phyloP scores from a whole-genome alignment of 2,888 invertebrate species.

The Tinea semifulvella region DNA sequence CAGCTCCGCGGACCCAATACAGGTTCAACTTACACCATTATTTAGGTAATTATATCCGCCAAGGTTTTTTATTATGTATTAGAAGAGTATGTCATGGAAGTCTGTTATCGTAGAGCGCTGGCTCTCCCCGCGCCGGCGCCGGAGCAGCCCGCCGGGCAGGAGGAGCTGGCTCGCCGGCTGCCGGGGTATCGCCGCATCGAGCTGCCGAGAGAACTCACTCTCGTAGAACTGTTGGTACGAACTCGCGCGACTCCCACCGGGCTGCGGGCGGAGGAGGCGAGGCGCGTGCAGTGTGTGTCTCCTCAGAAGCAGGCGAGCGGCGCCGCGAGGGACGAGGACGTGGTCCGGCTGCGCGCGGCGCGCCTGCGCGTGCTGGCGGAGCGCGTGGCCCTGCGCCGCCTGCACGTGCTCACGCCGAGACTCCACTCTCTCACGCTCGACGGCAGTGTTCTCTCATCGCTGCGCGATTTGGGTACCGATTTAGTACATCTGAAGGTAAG shows the following conservation, averaged over 20 bases:
- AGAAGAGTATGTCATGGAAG: neutral
- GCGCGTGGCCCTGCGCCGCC: constrained; percentile 69
- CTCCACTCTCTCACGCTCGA: constrained; percentile 70
- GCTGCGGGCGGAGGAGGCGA: too few species aligned
- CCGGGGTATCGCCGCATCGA: constrained; percentile 66
- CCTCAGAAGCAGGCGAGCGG: constrained; percentile 57
- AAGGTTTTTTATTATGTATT: neutral
- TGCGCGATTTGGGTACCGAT: constrained; percentile 75
- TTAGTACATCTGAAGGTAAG: constrained; percentile 64
- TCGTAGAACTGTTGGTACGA: constrained; percentile 67
- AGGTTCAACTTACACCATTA: constrained; percentile 41
- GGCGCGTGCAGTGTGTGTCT: too few species aligned
- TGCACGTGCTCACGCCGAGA: constrained; percentile 69
- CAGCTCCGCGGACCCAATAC: constrained; percentile 50
- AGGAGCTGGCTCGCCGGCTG: constrained; percentile 52
- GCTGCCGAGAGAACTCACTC: constrained; percentile 63
- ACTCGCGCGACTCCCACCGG: too few species aligned
- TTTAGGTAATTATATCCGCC: constrained; percentile 41
- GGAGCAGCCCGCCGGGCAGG: constrained; percentile 52
- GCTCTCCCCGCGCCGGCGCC: constrained; percentile 57
- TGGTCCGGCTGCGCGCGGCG: constrained; percentile 60
- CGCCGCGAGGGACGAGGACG: constrained; percentile 47
- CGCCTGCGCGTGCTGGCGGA: constrained; percentile 72
- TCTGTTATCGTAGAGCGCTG: constrained; percentile 32
- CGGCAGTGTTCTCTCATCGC: constrained; percentile 72